Evolutionary conservation across 1,140 invertebrate genomes (phyloP).

Genomic region (Trinorchestia longiramus): DNA sequence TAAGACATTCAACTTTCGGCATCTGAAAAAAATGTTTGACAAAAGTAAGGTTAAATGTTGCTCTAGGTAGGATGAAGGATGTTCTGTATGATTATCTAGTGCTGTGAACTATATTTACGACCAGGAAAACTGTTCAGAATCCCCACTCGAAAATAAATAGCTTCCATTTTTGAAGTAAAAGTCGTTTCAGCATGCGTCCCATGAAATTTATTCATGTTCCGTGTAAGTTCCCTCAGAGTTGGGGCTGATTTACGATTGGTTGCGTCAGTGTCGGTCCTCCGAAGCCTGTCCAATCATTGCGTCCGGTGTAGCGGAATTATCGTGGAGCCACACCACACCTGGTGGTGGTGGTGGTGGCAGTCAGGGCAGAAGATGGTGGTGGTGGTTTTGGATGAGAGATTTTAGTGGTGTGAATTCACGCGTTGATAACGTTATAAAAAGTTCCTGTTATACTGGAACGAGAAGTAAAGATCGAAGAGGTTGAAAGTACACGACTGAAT

Average conservation of each 20-base stretch:
- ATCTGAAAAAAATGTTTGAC: too few species aligned
- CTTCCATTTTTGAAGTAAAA: neutral
- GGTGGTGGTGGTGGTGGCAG: neutral
- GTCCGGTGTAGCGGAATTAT: constrained; percentile 44
- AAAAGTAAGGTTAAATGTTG: too few species aligned
- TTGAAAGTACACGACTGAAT: too few species aligned
- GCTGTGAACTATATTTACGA: too few species aligned
- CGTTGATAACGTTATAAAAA: neutral
- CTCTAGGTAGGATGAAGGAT: neutral
- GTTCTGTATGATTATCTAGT: neutral
- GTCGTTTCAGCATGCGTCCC: neutral
- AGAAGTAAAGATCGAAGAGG: neutral
- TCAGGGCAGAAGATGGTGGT: neutral
- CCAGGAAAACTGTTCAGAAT: too few species aligned
- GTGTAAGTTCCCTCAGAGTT: constrained; percentile 2
- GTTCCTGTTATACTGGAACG: neutral
- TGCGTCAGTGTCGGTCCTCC: neutral
- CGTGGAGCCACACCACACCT: neutral
- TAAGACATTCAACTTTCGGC: too few species aligned
- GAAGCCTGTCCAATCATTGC: constrained; percentile 34
- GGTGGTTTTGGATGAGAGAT: neutral
- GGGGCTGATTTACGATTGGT: constrained; percentile 28
- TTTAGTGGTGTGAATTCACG: neutral
- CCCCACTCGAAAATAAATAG: neutral
- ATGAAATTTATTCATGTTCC: neutral